These are phyloP conservation scores for Rugalucina vietnamica DNA, from an alignment of 2,888 invertebrate species.

Conservation along the genomic window DNA sequence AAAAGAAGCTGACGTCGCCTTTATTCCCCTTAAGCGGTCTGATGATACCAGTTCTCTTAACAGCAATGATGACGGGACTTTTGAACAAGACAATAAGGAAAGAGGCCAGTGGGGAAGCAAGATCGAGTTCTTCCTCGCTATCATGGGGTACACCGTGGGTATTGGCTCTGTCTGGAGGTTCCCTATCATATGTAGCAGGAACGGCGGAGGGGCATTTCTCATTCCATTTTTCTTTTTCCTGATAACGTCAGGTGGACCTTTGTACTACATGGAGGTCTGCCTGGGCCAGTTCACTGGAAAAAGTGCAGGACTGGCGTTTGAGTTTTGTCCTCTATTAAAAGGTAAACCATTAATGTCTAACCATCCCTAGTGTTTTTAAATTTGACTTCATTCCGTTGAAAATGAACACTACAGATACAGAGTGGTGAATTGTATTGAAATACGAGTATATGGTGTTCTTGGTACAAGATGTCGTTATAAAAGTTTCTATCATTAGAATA, in stretches of 20 bases:
- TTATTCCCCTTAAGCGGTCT: neutral
- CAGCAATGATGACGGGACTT: neutral
- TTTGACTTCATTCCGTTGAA: too few relatives aligned
- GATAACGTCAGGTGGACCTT: constrained; percentile 51
- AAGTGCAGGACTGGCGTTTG: constrained; percentile 54
- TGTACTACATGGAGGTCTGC: constrained; percentile 59
- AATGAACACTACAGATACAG: too few relatives aligned
- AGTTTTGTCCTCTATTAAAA: constrained; percentile 54
- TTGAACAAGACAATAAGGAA: constrained; percentile 2
- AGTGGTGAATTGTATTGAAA: too few relatives aligned
- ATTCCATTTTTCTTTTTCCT: constrained; percentile 58
- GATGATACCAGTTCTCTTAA: neutral
- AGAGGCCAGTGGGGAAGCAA: constrained; percentile 46
- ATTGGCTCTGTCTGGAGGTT: constrained; percentile 60
- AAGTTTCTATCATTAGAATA: too few relatives aligned
- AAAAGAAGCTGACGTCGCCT: neutral
- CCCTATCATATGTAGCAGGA: constrained; percentile 50
- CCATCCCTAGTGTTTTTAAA: too few relatives aligned
- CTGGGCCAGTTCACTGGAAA: constrained; percentile 59
- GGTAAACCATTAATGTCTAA: too few relatives aligned
- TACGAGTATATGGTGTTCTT: too few relatives aligned
- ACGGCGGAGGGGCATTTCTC: constrained; percentile 53
- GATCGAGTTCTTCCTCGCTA: constrained; percentile 54
- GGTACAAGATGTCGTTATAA: too few relatives aligned
- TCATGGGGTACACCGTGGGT: constrained; percentile 56